Base-by-base conservation (phyloP, 2,113 vertebrate species). In the Bucco capensis region DNA sequence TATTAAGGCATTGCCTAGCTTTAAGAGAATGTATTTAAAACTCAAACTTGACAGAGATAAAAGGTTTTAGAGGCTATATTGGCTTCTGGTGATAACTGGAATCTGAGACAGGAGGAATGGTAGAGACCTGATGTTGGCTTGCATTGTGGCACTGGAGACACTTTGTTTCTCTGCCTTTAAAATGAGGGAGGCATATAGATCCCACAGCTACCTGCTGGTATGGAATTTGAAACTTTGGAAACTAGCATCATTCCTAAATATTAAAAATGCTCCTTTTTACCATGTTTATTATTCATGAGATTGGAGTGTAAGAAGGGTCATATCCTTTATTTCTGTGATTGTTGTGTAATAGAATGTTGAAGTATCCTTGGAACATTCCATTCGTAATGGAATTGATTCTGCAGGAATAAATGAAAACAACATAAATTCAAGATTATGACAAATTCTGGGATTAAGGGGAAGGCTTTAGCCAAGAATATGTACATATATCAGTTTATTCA, bases 371-470 rank as follows among this genome's bases (percentile, higher is more conserved):
- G 65, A 86, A 67, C 35, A 27, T 42, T 73, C 16, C 6, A 62
- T 83, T 92, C 74, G 24, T 64, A 83, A 56, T 64, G 11, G 37
- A n/a, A n/a, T 83, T 1, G 0, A 12, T 71, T 88, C 47, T 81
- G 44, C 44, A 75, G 44, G 46, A 81, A 71, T 75, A 90, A 67
- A 71, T 60, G n/a, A 88, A 93, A 95, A 64, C 57, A 66, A n/a
- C 14, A n/a, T 88, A 62, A 88, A 94, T 81, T 88, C 72, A 88
- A 28, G 54, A 66, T 90, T 90, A 54, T 88, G 54, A 27, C 61
- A 67, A 81, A 87, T 42, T 88, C 22, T 77, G 61, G 54, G 64
- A 83, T 73, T 74, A 75, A 81, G 73, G 19, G 51, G 44, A 80
- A 74, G 30, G 51, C 14, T 50, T 88, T 86, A 64, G 69, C 61